These are phyloP conservation scores for Pheucticus melanocephalus DNA, from an alignment of 2,113 vertebrate species.

Conservation along the genomic window DNA sequence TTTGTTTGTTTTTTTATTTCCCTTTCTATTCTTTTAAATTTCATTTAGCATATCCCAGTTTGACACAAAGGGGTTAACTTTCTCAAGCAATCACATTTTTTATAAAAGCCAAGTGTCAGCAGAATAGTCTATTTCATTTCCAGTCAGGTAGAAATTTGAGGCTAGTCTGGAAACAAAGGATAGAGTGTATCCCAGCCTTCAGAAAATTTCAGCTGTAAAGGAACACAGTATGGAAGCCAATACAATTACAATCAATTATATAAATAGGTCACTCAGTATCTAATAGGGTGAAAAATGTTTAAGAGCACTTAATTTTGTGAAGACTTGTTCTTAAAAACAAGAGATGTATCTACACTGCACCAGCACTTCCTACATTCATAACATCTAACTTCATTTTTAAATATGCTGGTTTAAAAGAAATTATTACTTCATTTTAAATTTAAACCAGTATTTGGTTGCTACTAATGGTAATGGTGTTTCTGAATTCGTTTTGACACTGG, in stretches of 20 bases:
- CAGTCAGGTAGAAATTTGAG: neutral
- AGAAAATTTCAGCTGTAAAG: neutral
- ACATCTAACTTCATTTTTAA: constrained; percentile 4
- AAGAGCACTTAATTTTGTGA: constrained; percentile 76
- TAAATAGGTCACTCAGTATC: constrained; percentile 16
- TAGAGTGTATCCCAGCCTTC: neutral
- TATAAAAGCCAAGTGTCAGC: neutral
- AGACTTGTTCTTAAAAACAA: constrained; percentile 37
- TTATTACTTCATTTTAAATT: constrained; percentile 37
- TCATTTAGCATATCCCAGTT: neutral
- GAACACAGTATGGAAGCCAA: neutral
- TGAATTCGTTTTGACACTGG: neutral
- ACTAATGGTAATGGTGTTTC: neutral
- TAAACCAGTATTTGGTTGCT: constrained; percentile 28
- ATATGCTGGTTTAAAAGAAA: neutral
- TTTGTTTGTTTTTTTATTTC: neutral
- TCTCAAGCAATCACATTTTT: neutral
- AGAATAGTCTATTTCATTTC: neutral
- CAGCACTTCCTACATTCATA: constrained; percentile 38
- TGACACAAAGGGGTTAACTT: neutral
- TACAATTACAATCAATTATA: neutral
- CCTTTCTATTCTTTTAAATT: neutral
- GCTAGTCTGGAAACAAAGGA: neutral
- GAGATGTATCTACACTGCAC: constrained; percentile 21
- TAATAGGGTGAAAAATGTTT: constrained; percentile 42